Percentiles rank a stretch among this genome's conserved stretches.
phyloP scores from a whole-genome alignment of 2,797 vertebrate species.

The Enteromius trimaculatus region DNA sequence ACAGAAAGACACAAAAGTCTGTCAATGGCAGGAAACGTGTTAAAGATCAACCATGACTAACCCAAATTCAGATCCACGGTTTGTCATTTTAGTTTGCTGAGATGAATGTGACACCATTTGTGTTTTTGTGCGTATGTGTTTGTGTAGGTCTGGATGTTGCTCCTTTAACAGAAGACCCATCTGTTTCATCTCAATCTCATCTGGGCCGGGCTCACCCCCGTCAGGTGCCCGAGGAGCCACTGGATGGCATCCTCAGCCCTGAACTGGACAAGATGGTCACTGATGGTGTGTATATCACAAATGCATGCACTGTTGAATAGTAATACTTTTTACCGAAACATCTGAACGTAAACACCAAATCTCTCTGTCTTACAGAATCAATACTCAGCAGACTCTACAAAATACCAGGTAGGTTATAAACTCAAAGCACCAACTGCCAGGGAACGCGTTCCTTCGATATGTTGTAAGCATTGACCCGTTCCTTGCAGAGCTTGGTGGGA shows the following conservation, averaged over 20 bases:
- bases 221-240: conserved; percentile 87
- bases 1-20: neutral
- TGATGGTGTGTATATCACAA: conserved; percentile 84
- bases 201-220: conserved; percentile 79
- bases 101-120: conserved; percentile 56
- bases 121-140: conserved; percentile 30
- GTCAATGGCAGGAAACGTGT: neutral
- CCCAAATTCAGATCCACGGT: neutral
- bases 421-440: neutral
- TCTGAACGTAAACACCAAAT: conserved; percentile 23
- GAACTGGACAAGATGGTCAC: conserved; percentile 99
- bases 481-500: conserved; percentile 92
- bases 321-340: conserved; percentile 35
- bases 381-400: conserved; percentile 98
- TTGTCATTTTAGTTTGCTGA: neutral
- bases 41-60: neutral
- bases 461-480: neutral
- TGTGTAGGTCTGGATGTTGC: conserved; percentile 84
- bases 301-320: neutral
- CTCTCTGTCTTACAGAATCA: conserved; percentile 84
- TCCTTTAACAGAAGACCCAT: conserved; percentile 82
- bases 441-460: neutral
- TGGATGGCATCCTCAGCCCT: conserved; percentile 96
- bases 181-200: conserved; percentile 80
- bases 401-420: conserved; percentile 89